These are phyloP conservation scores for Leucophenga varia DNA, from an alignment of 1,140 invertebrate genomes.

Conservation along the genomic window DNA sequence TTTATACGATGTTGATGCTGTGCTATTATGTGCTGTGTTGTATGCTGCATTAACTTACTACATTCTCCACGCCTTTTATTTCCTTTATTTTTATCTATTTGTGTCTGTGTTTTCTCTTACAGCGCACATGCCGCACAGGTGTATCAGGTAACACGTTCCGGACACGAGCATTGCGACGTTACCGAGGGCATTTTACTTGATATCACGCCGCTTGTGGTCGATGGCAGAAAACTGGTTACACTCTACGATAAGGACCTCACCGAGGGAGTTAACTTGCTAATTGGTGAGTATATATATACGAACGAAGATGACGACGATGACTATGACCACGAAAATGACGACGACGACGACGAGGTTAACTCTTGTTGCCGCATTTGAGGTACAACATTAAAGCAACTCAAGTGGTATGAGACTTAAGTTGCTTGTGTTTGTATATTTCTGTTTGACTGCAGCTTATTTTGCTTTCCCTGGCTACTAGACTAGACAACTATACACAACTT, in stretches of 20 bases:
- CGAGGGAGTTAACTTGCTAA: conserved; percentile 68
- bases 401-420: no score
- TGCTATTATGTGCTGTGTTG: no score
- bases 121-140: conserved; percentile 59
- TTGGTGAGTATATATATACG: conserved; percentile 60
- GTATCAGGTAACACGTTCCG: conserved; percentile 66
- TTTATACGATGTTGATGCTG: background rate
- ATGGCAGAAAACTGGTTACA: conserved; percentile 65
- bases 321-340: no score
- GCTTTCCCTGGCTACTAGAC: no score
- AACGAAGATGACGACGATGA: no score
- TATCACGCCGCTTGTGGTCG: conserved; percentile 65
- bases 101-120: background rate
- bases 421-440: no score
- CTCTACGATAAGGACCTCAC: conserved; percentile 70
- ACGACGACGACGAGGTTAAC: no score
- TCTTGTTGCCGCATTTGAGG: no score
- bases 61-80: background rate
- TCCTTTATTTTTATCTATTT: conserved; percentile 1
- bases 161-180: conserved; percentile 67
- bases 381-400: no score
- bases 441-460: no score
- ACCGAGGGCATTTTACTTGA: conserved; percentile 67
- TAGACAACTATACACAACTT: no score
- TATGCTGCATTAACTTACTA: no score